A percentile compares a stretch with the other conserved stretches of the same genome.
These are phyloP conservation scores for Nesoenas mayeri DNA, from an alignment of 2,113 vertebrate genomes.

Conservation along the genomic window DNA sequence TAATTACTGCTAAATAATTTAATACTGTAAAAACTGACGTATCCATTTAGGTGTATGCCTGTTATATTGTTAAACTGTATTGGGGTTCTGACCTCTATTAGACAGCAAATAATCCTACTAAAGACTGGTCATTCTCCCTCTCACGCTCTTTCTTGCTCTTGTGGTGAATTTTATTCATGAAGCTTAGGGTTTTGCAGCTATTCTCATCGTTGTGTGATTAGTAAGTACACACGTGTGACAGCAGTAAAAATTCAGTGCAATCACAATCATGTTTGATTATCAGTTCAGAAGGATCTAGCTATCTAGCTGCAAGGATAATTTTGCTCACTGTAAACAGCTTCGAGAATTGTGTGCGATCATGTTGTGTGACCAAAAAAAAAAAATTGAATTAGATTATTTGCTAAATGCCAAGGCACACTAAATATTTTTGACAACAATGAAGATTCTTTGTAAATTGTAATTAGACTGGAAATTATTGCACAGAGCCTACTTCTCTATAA, in stretches of 20 bases:
- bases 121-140: constrained; percentile 68
- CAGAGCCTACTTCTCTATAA: constrained; percentile 71
- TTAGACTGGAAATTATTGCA: constrained; percentile 77
- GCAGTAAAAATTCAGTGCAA: constrained; percentile 55
- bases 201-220: constrained; percentile 38
- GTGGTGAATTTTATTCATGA: constrained; percentile 58
- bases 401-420: constrained; percentile 74
- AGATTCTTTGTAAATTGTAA: constrained; percentile 77
- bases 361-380: constrained; percentile 68
- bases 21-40: constrained; percentile 77
- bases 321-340: constrained; percentile 69
- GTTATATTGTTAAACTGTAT: constrained; percentile 75
- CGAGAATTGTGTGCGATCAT: constrained; percentile 70
- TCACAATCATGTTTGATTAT: constrained; percentile 70
- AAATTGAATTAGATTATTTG: constrained; percentile 72
- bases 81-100: constrained; percentile 77
- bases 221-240: constrained; percentile 55
- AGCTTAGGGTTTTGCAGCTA: constrained; percentile 42
- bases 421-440: constrained; percentile 77
- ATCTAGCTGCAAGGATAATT: constrained; percentile 66
- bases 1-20: constrained; percentile 80
- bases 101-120: constrained; percentile 73
- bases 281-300: constrained; percentile 58
- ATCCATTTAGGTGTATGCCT: constrained; percentile 73
- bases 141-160: neutral